phyloP scores from a whole-genome alignment of 2,113 vertebrate species.

The Sisor rabdophorus region DNA sequence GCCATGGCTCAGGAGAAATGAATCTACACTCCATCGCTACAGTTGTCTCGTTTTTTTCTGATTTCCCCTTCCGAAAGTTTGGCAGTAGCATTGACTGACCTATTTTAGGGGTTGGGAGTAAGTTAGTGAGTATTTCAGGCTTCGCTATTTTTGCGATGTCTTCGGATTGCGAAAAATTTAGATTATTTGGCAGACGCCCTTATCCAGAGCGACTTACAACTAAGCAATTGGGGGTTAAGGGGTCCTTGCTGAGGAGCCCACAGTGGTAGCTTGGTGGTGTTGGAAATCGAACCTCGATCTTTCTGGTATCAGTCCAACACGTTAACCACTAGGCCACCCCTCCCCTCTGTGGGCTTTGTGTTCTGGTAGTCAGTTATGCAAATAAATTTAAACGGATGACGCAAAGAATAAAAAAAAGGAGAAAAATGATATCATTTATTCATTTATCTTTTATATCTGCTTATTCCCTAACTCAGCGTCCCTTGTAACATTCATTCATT shows the following conservation, averaged over 20 bases:
- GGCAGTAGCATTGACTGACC: conserved; percentile 2
- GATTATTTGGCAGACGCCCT: no score
- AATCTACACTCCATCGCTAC: conserved; percentile 13
- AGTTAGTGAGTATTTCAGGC: conserved; percentile 21
- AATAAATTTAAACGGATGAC: conserved; percentile 17
- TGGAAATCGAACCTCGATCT: no score
- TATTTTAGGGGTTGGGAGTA: conserved; percentile 18
- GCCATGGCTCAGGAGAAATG: conserved; percentile 25
- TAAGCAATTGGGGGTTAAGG: no score
- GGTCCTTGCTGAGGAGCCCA: no score
- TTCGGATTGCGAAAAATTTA: no score
- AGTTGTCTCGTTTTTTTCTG: conserved; percentile 20
- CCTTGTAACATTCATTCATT: no score
- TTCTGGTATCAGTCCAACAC: no score
- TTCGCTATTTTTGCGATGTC: conserved; percentile 15
- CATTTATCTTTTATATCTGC: no score
- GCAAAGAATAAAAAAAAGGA: conserved; percentile 12
- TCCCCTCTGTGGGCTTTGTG: conserved; percentile 4
- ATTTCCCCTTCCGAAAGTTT: neutral
- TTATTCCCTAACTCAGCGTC: no score
- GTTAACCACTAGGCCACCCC: no score
- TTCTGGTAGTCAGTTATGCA: neutral
- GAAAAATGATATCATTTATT: neutral
- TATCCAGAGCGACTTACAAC: no score
- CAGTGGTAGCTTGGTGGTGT: no score